Percentiles rank a stretch among this genome's conserved stretches.
Evolutionary conservation across 1,140 invertebrate genomes (phyloP).

Genomic region (Drepana arcuata): DNA sequence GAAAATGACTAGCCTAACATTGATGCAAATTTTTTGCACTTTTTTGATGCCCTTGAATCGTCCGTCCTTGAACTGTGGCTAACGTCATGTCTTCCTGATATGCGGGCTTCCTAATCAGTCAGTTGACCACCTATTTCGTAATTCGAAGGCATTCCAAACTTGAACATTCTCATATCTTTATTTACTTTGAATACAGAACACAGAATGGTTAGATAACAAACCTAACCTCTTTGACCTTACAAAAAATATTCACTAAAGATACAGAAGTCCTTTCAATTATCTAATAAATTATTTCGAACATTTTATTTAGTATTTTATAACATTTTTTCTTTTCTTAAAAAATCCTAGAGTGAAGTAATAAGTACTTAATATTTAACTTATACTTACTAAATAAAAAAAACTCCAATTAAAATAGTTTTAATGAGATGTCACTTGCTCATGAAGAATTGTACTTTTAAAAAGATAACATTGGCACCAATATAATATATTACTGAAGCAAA

Average conservation of each 20-base stretch:
- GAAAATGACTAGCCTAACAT: neutral
- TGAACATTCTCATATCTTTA: too few relatives aligned
- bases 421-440: too few relatives aligned
- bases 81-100: slow-evolving; percentile 22
- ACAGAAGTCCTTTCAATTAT: too few relatives aligned
- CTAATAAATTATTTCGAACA: too few relatives aligned
- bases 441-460: too few relatives aligned
- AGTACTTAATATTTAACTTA: neutral
- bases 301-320: too few relatives aligned
- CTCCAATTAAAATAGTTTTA: neutral
- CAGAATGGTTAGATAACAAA: slow-evolving; percentile 54
- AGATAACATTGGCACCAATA: too few relatives aligned
- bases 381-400: neutral
- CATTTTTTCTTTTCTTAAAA: neutral
- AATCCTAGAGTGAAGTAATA: neutral
- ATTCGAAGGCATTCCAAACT: too few relatives aligned
- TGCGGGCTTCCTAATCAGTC: slow-evolving; percentile 4
- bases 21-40: slow-evolving; percentile 20
- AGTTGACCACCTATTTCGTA: too few relatives aligned
- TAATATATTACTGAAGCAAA: slow-evolving; percentile 34
- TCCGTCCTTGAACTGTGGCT: slow-evolving; percentile 48
- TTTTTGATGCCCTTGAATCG: slow-evolving; percentile 41
- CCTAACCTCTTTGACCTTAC: slow-evolving; percentile 56
- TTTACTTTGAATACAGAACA: too few relatives aligned
- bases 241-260: slow-evolving; percentile 5